These are phyloP conservation scores for Drosophila phalerata DNA, from an alignment of 2,888 invertebrate species.

Conservation along the genomic window DNA sequence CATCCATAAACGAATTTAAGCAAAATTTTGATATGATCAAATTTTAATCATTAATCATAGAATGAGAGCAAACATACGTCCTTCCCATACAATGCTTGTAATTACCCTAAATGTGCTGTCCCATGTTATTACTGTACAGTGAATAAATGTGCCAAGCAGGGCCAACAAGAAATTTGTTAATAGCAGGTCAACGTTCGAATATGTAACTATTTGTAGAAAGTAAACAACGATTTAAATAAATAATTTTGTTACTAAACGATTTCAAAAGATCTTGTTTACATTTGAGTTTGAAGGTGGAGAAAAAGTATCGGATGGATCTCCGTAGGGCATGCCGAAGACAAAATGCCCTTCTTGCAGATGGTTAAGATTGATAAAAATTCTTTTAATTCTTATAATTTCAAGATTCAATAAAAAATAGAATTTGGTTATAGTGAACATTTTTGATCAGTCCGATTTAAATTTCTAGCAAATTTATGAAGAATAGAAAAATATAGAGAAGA, in stretches of 20 bases:
- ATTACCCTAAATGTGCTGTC: constrained; percentile 34
- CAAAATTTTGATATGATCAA: constrained; percentile 1
- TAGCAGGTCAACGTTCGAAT: constrained; percentile 53
- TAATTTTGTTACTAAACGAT: constrained; percentile 29
- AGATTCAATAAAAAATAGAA: too few species aligned
- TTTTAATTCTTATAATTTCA: too few species aligned
- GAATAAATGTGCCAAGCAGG: constrained; percentile 64
- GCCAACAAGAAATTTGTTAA: constrained; percentile 45
- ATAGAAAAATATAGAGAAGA: too few species aligned
- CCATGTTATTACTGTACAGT: constrained; percentile 57
- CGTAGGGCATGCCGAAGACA: too few species aligned
- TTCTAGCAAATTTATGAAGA: too few species aligned
- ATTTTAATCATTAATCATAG: background rate
- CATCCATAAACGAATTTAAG: constrained; percentile 10
- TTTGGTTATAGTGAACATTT: too few species aligned
- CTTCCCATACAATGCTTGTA: constrained; percentile 39
- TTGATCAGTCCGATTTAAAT: too few species aligned
- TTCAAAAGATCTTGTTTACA: background rate
- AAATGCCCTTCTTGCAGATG: too few species aligned
- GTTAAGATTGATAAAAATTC: too few species aligned
- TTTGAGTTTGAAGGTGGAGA: background rate
- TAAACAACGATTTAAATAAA: constrained; percentile 34
- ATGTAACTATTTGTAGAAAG: constrained; percentile 38
- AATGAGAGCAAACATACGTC: background rate
- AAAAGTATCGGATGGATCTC: background rate